phyloP scores from a whole-genome alignment of 2,888 invertebrate species.

The Tromatobia lineatoria region DNA sequence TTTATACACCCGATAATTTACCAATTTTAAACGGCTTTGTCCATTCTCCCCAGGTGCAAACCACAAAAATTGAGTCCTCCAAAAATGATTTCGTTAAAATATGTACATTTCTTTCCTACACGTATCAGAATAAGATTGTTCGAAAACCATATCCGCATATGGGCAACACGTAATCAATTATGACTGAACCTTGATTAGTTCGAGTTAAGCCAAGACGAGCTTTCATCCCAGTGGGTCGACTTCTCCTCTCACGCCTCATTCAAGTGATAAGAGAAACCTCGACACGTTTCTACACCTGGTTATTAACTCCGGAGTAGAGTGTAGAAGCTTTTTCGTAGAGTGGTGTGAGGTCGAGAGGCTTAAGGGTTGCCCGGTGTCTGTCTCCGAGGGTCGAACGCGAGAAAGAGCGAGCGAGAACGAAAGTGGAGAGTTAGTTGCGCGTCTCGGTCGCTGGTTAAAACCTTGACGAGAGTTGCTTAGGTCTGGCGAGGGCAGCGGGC shows the following conservation, averaged over 20 bases:
- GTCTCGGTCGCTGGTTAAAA: conserved; percentile 54
- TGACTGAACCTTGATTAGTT: background rate
- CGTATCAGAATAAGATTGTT: background rate
- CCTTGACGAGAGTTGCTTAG: conserved; percentile 55
- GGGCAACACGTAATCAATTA: conserved; percentile 4
- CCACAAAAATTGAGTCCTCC: no score
- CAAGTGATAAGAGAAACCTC: conserved; percentile 40
- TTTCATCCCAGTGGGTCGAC: background rate
- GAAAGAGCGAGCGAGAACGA: conserved; percentile 50
- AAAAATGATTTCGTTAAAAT: no score
- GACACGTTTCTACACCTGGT: conserved; percentile 58
- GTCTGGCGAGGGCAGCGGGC: conserved; percentile 12
- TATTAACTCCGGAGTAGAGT: conserved; percentile 32
- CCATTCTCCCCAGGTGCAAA: background rate
- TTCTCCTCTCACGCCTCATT: conserved; percentile 20
- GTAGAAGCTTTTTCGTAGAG: conserved; percentile 26
- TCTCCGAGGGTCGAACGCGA: conserved; percentile 65
- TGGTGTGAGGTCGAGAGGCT: conserved; percentile 64
- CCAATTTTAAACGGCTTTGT: no score
- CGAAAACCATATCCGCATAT: background rate
- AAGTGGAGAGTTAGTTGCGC: conserved; percentile 48
- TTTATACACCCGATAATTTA: no score
- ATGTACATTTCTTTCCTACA: background rate
- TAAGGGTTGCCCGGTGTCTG: conserved; percentile 71
- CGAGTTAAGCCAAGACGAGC: background rate